Base-by-base conservation (phyloP, 2,113 vertebrate species). In the Rhinogobius similis region DNA sequence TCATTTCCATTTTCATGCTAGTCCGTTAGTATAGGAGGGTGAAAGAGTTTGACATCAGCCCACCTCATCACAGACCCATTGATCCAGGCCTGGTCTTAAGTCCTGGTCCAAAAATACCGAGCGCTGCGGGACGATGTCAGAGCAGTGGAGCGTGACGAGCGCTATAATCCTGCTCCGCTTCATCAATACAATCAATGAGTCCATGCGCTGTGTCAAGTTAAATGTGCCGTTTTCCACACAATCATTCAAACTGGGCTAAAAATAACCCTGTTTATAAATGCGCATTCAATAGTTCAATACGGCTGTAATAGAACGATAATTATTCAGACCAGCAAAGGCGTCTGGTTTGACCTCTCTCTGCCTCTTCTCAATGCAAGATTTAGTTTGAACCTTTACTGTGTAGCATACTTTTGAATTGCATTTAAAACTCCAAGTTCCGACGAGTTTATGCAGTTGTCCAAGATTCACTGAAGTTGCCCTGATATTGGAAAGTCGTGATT, bases 51-150 rank as follows among this genome's bases (percentile, higher is more conserved):
- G 65, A 41, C 65, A 62, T 76, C 39, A 26, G 36, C 0, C 29
- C 53, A 65, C 27, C 76, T 80, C 71, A 3, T 78, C 62, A 63
- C 39, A 52, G 64, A 67, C 68, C 59, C 70, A 72, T 67, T 71
- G 77, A 80, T 70, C 69, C 76, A 72, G 77, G 69, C 44, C 71
- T 20, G 73, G 73, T 81, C 79, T 88, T 78, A 72, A 75, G 66
- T 70, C 86, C 63, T 66, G 69, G 77, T 64, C 72, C 78, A 76
- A 71, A 90, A 89, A 90, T 90, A 90, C 65, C 80, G 55, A 36
- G 36, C 32, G 77, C 84, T 90, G 83, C 81, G 84, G 82, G 89
- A 88, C 77, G 83, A 77, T 84, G 80, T 88, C 84, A 89, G 82
- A 72, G 74, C 81, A 87, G 79, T 85, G 79, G 82, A 72, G 82